These are phyloP conservation scores for Bombus haemorrhoidalis DNA, from an alignment of 1,140 invertebrate genomes.

Conservation along the genomic window DNA sequence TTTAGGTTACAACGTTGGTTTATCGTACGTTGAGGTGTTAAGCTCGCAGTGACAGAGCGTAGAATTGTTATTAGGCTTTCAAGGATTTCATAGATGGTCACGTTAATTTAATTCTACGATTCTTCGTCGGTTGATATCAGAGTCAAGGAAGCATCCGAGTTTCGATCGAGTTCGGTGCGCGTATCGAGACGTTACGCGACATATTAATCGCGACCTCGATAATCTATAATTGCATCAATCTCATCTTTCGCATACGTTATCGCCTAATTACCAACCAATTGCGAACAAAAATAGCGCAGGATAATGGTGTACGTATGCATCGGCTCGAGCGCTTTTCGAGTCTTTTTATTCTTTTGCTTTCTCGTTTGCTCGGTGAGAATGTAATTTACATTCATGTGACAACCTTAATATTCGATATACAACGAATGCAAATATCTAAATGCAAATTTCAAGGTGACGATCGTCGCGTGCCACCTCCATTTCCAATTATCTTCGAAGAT, in stretches of 20 bases:
- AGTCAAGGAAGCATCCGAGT: neutral
- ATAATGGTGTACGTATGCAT: neutral
- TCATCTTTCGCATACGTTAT: slow-evolving; percentile 19
- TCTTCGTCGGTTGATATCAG: neutral
- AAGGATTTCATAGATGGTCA: neutral
- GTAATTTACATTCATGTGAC: slow-evolving; percentile 20
- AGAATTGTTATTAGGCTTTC: neutral
- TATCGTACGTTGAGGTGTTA: neutral
- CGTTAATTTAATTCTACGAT: neutral
- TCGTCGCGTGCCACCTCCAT: slow-evolving; percentile 22
- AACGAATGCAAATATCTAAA: slow-evolving; percentile 24
- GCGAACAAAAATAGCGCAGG: slow-evolving; percentile 6
- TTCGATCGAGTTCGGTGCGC: neutral
- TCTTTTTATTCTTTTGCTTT: neutral
- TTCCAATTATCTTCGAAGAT: slow-evolving; percentile 12
- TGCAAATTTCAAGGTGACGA: slow-evolving; percentile 27
- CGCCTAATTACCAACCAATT: slow-evolving; percentile 11
- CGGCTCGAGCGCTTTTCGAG: neutral
- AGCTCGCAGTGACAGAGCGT: neutral
- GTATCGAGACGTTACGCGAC: neutral
- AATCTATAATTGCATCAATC: slow-evolving; percentile 3
- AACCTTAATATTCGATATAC: slow-evolving; percentile 43
- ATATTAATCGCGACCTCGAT: slow-evolving; percentile 10
- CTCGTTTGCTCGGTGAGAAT: neutral
- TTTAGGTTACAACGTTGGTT: neutral